These are phyloP conservation scores for Sinocyclocheilus anshuiensis DNA, from an alignment of 2,113 vertebrate species.

Conservation along the genomic window DNA sequence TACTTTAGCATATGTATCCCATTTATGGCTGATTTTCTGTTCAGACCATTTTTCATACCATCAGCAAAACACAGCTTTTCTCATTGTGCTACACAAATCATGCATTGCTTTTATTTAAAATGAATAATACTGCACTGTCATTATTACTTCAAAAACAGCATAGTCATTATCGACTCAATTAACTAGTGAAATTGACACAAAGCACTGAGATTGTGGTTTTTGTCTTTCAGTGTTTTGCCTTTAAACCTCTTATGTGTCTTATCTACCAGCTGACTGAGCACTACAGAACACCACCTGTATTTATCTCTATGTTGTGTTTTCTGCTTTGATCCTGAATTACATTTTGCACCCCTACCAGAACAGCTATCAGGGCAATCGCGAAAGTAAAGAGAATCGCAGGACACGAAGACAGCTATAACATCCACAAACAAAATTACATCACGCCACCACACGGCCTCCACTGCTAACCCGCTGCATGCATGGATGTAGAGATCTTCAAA, in stretches of 20 bases:
- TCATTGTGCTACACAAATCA: constrained; percentile 48
- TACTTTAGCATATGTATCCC: constrained; percentile 70
- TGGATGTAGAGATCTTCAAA: constrained; percentile 51
- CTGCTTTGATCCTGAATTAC: constrained; percentile 36
- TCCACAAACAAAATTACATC: constrained; percentile 48
- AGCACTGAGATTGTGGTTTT: background rate
- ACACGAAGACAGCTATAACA: constrained; percentile 21
- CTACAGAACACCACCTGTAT: constrained; percentile 29
- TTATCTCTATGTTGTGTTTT: constrained; percentile 31
- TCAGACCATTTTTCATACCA: constrained; percentile 44
- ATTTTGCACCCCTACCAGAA: constrained; percentile 41
- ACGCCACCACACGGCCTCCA: constrained; percentile 29
- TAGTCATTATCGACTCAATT: background rate
- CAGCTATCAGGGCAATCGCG: constrained; percentile 32
- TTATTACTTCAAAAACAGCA: background rate
- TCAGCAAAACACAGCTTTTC: constrained; percentile 43
- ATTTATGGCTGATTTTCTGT: constrained; percentile 61
- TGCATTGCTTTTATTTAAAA: constrained; percentile 28
- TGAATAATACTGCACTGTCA: background rate
- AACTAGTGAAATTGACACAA: constrained; percentile 2
- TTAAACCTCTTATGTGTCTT: constrained; percentile 13
- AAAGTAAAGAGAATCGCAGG: constrained; percentile 2
- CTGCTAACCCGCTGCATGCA: constrained; percentile 42
- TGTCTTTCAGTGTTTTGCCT: constrained; percentile 30
- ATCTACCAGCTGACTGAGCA: constrained; percentile 9